These are phyloP conservation scores for Megalopta genalis DNA, from an alignment of 1,140 invertebrate species.

Conservation along the genomic window DNA sequence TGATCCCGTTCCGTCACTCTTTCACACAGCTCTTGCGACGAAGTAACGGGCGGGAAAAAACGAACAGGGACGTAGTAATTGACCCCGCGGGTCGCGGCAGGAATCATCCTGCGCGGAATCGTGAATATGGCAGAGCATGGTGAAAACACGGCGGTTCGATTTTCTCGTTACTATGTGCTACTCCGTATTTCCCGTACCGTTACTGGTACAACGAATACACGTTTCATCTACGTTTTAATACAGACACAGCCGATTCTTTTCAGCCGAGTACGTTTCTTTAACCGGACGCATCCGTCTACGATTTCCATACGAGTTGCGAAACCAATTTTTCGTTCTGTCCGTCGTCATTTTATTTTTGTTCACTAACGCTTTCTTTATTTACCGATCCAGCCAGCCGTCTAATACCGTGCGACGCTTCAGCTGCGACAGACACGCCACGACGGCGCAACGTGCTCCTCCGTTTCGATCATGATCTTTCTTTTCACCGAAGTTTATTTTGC, in stretches of 20 bases:
- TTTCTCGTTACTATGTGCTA: conserved; percentile 12
- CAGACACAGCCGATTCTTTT: conserved; percentile 19
- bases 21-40: conserved; percentile 12
- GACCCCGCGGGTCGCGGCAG: not conserved
- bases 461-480: not conserved
- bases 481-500: not conserved
- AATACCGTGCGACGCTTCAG: conserved; percentile 28
- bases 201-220: conserved; percentile 14
- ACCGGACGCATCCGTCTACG: not conserved
- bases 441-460: not conserved
- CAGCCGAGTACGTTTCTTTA: conserved; percentile 14
- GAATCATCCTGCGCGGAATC: not conserved
- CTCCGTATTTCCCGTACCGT: conserved; percentile 40
- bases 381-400: conserved; percentile 30
- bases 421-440: not conserved
- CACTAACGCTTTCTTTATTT: conserved; percentile 14
- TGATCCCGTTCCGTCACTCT: conserved; percentile 64
- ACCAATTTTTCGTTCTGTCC: not conserved
- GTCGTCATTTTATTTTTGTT: not conserved
- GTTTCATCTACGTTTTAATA: not conserved
- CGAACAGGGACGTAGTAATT: not conserved
- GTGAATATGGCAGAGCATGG: conserved; percentile 69
- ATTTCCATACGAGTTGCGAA: not conserved
- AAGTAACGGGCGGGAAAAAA: conserved; percentile 47
- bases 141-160: conserved; percentile 44